These are phyloP conservation scores for Epinephelus cyanopodus DNA, from an alignment of 2,113 vertebrate genomes.

Conservation along the genomic window DNA sequence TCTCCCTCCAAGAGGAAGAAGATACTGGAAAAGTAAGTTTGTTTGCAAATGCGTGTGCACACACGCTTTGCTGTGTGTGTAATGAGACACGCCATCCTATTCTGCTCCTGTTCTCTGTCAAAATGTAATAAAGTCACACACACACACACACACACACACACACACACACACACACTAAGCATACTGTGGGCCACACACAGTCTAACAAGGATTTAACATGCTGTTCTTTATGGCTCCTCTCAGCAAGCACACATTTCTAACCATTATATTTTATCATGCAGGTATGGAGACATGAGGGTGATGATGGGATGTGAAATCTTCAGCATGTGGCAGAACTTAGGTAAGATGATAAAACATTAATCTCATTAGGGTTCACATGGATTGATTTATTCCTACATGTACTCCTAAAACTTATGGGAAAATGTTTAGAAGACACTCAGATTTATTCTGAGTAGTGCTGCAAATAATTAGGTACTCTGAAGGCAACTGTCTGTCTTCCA, in stretches of 20 bases:
- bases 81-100: background rate
- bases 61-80: background rate
- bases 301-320: slow-evolving; percentile 99
- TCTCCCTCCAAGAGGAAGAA: slow-evolving; percentile 98
- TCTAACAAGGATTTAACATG: slow-evolving; percentile 22
- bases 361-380: background rate
- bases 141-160: slow-evolving; percentile 6
- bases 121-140: background rate
- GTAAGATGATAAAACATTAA: slow-evolving; percentile 79
- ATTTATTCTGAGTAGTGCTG: background rate
- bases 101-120: slow-evolving; percentile 1
- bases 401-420: no score
- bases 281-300: slow-evolving; percentile 99
- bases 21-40: slow-evolving; percentile 95
- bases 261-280: slow-evolving; percentile 56
- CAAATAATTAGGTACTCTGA: background rate
- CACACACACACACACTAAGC: slow-evolving; percentile 12
- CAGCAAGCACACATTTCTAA: slow-evolving; percentile 13
- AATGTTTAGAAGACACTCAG: background rate
- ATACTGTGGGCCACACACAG: background rate
- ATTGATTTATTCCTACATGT: background rate
- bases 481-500: background rate
- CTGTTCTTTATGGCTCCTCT: background rate
- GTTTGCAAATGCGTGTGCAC: background rate
- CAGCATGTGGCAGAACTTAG: slow-evolving; percentile 99